Evolutionary conservation across 2,888 invertebrate genomes (phyloP), one percentile per base, ranked within the genome.

Genomic region (Eurytoma adleriae): DNA sequence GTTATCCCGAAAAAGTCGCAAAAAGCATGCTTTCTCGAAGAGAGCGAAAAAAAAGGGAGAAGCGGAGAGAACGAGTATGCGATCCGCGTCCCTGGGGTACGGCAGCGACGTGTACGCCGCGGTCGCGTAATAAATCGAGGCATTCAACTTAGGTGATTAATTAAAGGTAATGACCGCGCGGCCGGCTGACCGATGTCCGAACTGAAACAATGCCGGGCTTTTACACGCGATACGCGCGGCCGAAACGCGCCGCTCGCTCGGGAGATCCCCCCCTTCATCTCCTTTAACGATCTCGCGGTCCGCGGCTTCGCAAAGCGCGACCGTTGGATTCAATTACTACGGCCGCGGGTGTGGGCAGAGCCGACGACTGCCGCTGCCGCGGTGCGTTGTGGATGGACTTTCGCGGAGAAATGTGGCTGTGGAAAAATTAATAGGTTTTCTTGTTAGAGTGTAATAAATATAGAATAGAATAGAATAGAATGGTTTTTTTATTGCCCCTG

Each of bases 81-180:
- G 64, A 64, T 64, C 40, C 48, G 40, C 48, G 40, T 64, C 64
- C n/a, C 18, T 5, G 13, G 18, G 1, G n/a, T 27, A 30, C n/a
- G 30, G n/a, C n/a, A 24, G n/a, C n/a, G 54, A 54, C 54, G 54
- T 54, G 54, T 16, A 40, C 62, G 27, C 18, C 56, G 67, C 66
- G 10, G 67, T 57, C 66, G 71, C 80, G 83, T 86, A 83, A 89
- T 87, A 85, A 87, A 87, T 89, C 86, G 85, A 85, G 85, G 84
- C 85, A 85, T 86, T 86, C 84, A 83, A 82, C 78, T 84, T 86
- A 86, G 50, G 87, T 87, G 87, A 90, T 89, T 88, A 89, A 90
- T 89, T 89, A 89, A 89, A 88, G 84, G 84, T 87, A 88, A 89
- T 87, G 88, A 89, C 87, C 83, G 83, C 83, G 83, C 12, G 64